These are phyloP conservation scores for Aphyosemion australe DNA, from an alignment of 2,113 vertebrate species.

Conservation along the genomic window DNA sequence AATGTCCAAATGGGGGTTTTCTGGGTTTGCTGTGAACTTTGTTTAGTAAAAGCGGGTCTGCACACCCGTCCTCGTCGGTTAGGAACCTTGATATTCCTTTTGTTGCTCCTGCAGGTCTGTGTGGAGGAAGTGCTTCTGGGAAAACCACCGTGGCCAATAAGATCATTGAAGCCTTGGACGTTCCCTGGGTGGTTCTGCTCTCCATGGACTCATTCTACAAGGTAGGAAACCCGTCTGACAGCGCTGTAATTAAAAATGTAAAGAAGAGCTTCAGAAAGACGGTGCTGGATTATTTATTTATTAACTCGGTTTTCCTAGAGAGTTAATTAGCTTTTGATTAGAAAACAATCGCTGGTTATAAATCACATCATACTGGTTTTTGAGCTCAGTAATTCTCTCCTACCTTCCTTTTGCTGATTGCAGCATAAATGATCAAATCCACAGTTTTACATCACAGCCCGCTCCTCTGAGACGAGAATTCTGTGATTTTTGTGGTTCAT, in stretches of 20 bases:
- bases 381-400: too few relatives aligned
- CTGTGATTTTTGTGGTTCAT: too few relatives aligned
- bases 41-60: too few relatives aligned
- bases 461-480: too few relatives aligned
- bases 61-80: not conserved
- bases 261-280: not conserved
- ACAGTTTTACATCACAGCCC: too few relatives aligned
- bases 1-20: too few relatives aligned
- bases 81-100: not conserved
- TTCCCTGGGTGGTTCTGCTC: conserved; percentile 90
- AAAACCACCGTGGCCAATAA: conserved; percentile 91
- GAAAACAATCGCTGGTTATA: not conserved
- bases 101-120: conserved; percentile 76
- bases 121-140: conserved; percentile 89
- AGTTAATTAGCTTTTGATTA: conserved; percentile 7
- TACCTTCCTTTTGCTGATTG: too few relatives aligned
- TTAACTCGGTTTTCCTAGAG: not conserved
- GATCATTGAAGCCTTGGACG: conserved; percentile 90
- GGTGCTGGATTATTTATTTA: not conserved
- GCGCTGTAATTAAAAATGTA: not conserved
- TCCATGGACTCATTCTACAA: conserved; percentile 94
- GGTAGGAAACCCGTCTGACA: conserved; percentile 62
- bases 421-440: too few relatives aligned
- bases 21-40: too few relatives aligned
- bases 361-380: not conserved